Evolutionary conservation across 1,140 invertebrate species (phyloP).

Genomic region (Bombus turneri): DNA sequence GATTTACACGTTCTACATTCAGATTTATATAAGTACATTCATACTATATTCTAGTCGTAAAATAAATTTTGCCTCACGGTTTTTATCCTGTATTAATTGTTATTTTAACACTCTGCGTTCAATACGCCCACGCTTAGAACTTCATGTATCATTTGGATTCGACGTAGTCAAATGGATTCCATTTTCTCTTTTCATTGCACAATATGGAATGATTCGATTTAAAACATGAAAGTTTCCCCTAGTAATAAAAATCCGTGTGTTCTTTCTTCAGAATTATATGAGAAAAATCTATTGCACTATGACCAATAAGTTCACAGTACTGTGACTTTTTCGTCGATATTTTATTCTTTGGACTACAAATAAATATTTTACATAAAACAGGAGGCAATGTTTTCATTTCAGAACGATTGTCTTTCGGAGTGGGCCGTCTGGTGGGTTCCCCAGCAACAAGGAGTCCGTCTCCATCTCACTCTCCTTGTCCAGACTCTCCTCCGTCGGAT

Average conservation of each 20-base stretch:
- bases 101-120: neutral
- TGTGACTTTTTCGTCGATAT: neutral
- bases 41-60: neutral
- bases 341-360: neutral
- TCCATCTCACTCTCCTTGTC: conserved; percentile 76
- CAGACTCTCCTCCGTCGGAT: conserved; percentile 75
- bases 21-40: neutral
- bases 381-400: conserved; percentile 19
- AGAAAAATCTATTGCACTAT: neutral
- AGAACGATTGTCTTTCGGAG: conserved; percentile 80
- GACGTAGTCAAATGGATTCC: neutral
- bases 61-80: neutral
- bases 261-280: neutral
- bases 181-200: neutral
- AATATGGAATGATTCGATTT: neutral
- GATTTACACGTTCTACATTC: too few species aligned
- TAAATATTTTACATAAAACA: neutral
- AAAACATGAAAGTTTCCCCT: too few species aligned
- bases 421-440: conserved; percentile 79
- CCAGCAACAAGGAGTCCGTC: conserved; percentile 79
- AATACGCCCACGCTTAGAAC: neutral
- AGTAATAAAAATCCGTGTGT: too few species aligned
- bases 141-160: neutral
- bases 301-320: neutral
- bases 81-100: neutral